Evolutionary conservation across 1,140 invertebrate genomes (phyloP).

Genomic region (Nasonia giraulti): DNA sequence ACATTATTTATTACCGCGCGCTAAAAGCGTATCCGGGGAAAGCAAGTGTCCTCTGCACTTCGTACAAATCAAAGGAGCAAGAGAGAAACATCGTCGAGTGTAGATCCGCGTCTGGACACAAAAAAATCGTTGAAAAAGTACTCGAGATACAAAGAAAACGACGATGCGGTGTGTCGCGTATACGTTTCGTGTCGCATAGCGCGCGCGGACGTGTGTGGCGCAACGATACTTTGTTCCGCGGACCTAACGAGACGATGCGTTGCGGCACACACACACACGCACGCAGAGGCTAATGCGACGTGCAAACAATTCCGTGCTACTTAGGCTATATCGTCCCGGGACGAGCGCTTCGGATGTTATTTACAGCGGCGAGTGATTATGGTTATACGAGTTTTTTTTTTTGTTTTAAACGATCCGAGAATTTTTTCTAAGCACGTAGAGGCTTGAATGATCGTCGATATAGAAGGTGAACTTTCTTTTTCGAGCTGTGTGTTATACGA

Average conservation of each 20-base stretch:
- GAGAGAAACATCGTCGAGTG: too few species aligned
- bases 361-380: not conserved
- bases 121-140: too few species aligned
- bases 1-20: too few species aligned
- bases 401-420: not conserved
- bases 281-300: conserved; percentile 13
- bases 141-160: too few species aligned
- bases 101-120: too few species aligned
- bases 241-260: conserved; percentile 6
- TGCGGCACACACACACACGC: not conserved
- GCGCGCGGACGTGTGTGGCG: not conserved
- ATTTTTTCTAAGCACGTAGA: not conserved
- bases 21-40: too few species aligned
- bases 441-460: not conserved
- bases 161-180: too few species aligned
- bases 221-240: conserved; percentile 7
- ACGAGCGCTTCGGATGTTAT: not conserved
- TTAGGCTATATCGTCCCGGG: conserved; percentile 20
- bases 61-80: too few species aligned
- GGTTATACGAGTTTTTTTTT: not conserved
- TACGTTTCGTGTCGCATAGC: not conserved
- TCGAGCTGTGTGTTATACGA: not conserved
- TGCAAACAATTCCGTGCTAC: conserved; percentile 33
- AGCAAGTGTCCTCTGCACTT: too few species aligned
- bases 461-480: not conserved